These are phyloP conservation scores for Xestia ashworthii DNA, from an alignment of 2,888 invertebrate species.

Conservation along the genomic window DNA sequence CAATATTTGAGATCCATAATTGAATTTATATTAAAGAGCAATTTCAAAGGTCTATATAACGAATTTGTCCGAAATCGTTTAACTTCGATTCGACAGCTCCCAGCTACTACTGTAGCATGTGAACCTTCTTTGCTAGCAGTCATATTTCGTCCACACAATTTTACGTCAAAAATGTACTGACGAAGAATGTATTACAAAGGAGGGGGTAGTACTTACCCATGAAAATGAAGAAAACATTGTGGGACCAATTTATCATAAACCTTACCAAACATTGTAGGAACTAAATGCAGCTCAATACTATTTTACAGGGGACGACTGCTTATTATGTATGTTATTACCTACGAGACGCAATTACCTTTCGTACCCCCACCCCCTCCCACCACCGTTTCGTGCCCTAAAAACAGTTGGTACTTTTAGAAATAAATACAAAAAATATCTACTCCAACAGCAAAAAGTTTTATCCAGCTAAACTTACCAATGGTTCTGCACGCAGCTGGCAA, in stretches of 20 bases:
- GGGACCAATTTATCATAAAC: not conserved
- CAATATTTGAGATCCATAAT: not conserved
- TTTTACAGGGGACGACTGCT: too few relatives aligned
- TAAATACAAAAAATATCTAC: too few relatives aligned
- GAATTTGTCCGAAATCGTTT: not conserved
- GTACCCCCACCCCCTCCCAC: too few relatives aligned
- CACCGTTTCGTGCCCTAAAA: too few relatives aligned
- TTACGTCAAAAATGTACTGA: not conserved
- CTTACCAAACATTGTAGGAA: not conserved
- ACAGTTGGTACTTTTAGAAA: too few relatives aligned
- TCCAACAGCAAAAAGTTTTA: too few relatives aligned
- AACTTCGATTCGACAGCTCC: not conserved
- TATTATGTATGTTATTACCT: too few relatives aligned
- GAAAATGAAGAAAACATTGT: not conserved
- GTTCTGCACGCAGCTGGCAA: too few relatives aligned
- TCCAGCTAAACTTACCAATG: too few relatives aligned
- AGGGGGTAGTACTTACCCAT: not conserved
- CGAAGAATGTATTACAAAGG: not conserved
- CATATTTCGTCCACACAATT: not conserved
- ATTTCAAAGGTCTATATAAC: not conserved
- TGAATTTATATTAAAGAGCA: not conserved
- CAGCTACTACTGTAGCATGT: not conserved
- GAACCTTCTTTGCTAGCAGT: not conserved
- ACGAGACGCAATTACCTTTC: not conserved
- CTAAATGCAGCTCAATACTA: too few relatives aligned